These are phyloP conservation scores for Neogobius melanostomus DNA, from an alignment of 2,113 vertebrate species.

Conservation along the genomic window DNA sequence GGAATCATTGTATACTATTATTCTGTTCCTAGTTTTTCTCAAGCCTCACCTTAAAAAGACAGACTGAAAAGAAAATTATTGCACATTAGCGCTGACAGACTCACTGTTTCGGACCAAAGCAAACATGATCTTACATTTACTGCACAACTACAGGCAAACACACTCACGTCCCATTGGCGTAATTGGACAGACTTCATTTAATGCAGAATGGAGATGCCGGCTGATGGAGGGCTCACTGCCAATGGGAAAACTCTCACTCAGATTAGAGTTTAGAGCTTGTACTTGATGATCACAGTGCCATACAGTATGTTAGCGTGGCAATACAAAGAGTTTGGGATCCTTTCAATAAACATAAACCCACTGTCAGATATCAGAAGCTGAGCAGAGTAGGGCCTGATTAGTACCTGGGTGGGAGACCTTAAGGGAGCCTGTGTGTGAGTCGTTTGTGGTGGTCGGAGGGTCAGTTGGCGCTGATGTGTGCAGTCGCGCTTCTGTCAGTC, in stretches of 20 bases:
- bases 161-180: slow-evolving; percentile 20
- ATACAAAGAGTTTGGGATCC: background rate
- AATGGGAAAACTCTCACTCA: slow-evolving; percentile 9
- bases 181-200: slow-evolving; percentile 20
- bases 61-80: slow-evolving; percentile 46
- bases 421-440: too few relatives aligned
- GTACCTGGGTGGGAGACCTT: too few relatives aligned
- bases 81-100: slow-evolving; percentile 42
- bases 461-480: too few relatives aligned
- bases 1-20: slow-evolving; percentile 59
- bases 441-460: too few relatives aligned
- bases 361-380: background rate
- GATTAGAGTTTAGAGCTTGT: background rate
- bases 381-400: background rate
- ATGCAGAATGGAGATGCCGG: slow-evolving; percentile 9
- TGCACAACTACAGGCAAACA: slow-evolving; percentile 40
- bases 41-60: slow-evolving; percentile 55
- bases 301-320: background rate
- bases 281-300: background rate
- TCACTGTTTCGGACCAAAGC: slow-evolving; percentile 36
- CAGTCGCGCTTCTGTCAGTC: too few relatives aligned
- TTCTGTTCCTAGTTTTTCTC: slow-evolving; percentile 55
- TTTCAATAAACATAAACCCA: too few relatives aligned
- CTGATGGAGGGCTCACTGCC: background rate
- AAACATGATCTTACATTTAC: slow-evolving; percentile 31